Conservation (phyloP, 2,113 vertebrate genomes). For the Neolamprologus hecqui region DNA sequence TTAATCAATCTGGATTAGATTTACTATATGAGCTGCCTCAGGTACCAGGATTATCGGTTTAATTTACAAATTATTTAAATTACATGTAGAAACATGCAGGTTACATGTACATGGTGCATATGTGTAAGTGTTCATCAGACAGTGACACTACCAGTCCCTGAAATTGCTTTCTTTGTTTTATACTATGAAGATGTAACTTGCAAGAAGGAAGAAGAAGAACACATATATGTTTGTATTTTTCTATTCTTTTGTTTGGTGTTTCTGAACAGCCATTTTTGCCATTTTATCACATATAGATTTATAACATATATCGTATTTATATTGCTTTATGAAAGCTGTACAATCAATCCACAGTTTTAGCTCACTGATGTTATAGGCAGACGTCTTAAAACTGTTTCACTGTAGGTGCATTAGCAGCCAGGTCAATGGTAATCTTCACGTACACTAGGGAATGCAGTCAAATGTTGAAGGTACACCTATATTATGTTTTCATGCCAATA, state of each 20-base stretch:
- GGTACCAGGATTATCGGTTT: background rate
- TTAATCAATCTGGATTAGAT: background rate
- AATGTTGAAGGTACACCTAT: background rate
- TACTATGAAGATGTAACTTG: background rate
- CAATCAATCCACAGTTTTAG: background rate
- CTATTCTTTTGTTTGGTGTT: background rate
- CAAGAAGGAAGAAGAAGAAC: background rate
- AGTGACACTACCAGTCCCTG: background rate
- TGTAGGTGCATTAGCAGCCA: background rate
- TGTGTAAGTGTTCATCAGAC: accelerated
- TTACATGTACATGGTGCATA: background rate
- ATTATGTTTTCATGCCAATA: background rate
- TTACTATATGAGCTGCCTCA: accelerated
- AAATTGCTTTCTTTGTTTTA: background rate
- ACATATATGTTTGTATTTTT: background rate
- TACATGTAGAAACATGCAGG: background rate
- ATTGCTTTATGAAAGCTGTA: background rate
- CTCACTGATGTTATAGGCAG: background rate
- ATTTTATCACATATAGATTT: background rate
- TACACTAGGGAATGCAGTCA: background rate
- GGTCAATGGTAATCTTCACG: accelerated
- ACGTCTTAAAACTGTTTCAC: accelerated
- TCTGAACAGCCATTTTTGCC: background rate
- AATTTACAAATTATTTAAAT: background rate
- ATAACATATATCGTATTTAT: background rate